Conservation (phyloP, 2,888 invertebrate species). For the Hyppa rectilinea region DNA sequence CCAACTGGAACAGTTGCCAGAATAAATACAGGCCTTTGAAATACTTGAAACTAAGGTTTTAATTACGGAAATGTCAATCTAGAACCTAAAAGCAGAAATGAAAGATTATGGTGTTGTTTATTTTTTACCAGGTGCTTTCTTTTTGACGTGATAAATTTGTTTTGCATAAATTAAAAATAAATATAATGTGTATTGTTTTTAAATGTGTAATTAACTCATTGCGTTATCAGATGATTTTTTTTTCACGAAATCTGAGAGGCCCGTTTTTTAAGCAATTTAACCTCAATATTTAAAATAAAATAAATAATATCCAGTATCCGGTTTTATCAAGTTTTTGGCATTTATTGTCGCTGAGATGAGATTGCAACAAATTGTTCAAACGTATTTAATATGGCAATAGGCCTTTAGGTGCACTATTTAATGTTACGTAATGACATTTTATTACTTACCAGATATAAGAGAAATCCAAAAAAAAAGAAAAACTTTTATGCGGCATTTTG, state of each 20-base stretch:
- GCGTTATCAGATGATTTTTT: neutral
- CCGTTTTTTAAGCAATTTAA: too few relatives aligned
- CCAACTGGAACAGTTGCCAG: slow-evolving; percentile 81
- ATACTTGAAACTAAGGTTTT: slow-evolving; percentile 66
- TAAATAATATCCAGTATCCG: too few relatives aligned
- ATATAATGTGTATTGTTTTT: neutral
- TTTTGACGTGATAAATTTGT: neutral
- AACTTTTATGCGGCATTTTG: slow-evolving; percentile 7
- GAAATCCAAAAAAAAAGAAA: neutral
- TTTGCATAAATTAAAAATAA: too few relatives aligned
- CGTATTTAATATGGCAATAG: too few relatives aligned
- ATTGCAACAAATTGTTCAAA: too few relatives aligned
- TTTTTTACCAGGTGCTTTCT: neutral
- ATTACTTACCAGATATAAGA: neutral
- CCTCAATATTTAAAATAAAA: too few relatives aligned
- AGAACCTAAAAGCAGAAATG: slow-evolving; percentile 1
- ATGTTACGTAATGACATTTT: neutral
- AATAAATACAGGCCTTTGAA: slow-evolving; percentile 77
- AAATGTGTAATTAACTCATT: neutral
- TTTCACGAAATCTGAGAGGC: too few relatives aligned
- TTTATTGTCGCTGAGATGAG: too few relatives aligned
- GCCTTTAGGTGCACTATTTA: neutral
- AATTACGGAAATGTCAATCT: slow-evolving; percentile 37
- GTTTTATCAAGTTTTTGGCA: too few relatives aligned
- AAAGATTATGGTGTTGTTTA: slow-evolving; percentile 11